Conservation (phyloP, 2,797 vertebrate species). For the Basileuterus tristriatus region DNA sequence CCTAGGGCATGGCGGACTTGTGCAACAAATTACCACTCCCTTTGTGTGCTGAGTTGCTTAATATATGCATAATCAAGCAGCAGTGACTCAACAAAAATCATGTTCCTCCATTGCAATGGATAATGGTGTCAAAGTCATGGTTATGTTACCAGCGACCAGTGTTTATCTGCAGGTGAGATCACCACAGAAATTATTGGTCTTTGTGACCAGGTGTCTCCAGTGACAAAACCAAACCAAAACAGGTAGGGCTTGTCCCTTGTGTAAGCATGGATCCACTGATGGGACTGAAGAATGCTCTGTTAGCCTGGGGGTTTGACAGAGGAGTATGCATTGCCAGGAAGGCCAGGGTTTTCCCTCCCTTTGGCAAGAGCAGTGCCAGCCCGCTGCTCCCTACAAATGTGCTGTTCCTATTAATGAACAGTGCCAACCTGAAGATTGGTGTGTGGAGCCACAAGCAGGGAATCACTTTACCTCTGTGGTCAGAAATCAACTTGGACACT, state of each 20-base stretch:
- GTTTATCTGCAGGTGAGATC: background rate
- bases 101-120: background rate
- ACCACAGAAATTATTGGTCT: background rate
- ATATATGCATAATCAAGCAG: background rate
- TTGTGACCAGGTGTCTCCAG: background rate
- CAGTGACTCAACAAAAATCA: background rate
- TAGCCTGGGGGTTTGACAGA: background rate
- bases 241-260: background rate
- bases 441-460: background rate
- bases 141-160: background rate
- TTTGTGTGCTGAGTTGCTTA: background rate
- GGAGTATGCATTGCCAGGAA: accelerated
- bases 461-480: background rate
- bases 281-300: background rate
- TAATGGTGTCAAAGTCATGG: background rate
- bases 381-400: background rate
- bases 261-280: accelerated
- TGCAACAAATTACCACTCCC: background rate
- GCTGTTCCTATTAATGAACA: accelerated
- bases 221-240: background rate
- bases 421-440: background rate
- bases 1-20: background rate
- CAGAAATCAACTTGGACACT: background rate
- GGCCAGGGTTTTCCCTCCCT: background rate
- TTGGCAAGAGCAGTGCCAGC: background rate